Evolutionary conservation across 2,797 vertebrate genomes (phyloP).

Genomic region (Spheniscus humboldti): DNA sequence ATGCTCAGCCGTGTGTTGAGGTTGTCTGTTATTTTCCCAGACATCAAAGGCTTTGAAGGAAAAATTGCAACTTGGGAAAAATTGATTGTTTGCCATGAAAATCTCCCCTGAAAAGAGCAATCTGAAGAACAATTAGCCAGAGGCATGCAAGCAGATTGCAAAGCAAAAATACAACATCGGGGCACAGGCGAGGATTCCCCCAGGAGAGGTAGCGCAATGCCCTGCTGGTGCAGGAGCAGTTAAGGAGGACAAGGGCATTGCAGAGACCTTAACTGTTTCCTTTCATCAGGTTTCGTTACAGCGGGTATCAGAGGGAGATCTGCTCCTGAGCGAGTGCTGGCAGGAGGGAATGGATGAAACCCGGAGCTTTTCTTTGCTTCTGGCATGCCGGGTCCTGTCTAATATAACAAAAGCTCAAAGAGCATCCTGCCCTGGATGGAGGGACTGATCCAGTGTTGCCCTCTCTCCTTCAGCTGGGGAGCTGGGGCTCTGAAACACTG

Average conservation of each 20-base stretch:
- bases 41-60: slow-evolving; percentile 50
- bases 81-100: slow-evolving; percentile 44
- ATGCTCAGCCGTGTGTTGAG: slow-evolving; percentile 56
- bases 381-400: background rate
- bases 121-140: slow-evolving; percentile 35
- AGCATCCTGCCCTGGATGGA: background rate
- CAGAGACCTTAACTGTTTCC: background rate
- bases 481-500: background rate
- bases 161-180: background rate
- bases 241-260: background rate
- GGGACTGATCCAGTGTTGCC: background rate
- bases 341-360: background rate
- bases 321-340: accelerated
- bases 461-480: background rate
- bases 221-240: background rate
- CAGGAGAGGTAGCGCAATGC: background rate
- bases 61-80: slow-evolving; percentile 23
- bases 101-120: background rate
- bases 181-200: background rate
- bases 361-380: background rate
- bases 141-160: background rate
- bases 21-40: slow-evolving; percentile 61
- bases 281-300: background rate
- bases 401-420: background rate
- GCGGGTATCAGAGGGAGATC: background rate